Evolutionary conservation across 1,140 invertebrate genomes (phyloP), one percentile per base, ranked within the genome.

Genomic region (Trigoniulus corallinus): DNA sequence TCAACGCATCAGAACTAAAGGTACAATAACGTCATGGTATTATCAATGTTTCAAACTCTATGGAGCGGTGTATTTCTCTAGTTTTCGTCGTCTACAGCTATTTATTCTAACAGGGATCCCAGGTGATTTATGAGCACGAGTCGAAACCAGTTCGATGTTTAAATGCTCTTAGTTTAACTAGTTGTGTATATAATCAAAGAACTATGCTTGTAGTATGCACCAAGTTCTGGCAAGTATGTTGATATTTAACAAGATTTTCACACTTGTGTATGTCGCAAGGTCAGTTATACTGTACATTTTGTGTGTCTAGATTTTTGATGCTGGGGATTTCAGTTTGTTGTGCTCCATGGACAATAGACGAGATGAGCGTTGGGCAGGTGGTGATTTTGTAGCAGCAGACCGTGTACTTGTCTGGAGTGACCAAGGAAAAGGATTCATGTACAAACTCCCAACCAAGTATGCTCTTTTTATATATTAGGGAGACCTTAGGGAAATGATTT

Each of bases 161-260:
- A 7, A 95, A 96, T 72, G 93, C 94, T 2, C 75, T 92, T 23
- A 86, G 82, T 2, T 75, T 98, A 62, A 86, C 84, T 47, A 98
- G 92, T 64, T 98, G 93, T 66, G 74, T 84, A 1, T 87, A 89
- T 61, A 97, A 98, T 68, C 91, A 96, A 61, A 74, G 95, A 44
- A 98, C 93, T 0, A 88, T 98, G 23, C 74, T 98, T 1, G 87
- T 98, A 39, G 88, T 98, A 0, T 94, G 89, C 63, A 83, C 88
- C 1, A 94, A 92, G 62, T 92, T 89, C 69, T 98, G 94, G 84
- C 93, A 98, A 76, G 93, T 97, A 66, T 58, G 57, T 57, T n/a
- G n/a, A n/a, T n/a, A n/a, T n/a, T 41, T 21, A 40, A 50, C 37
- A 42, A 13, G 48, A 18, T 26, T 20, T 7, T 40, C 15, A 21